Evolutionary conservation across 1,140 invertebrate species (phyloP).

Genomic region (Streblospio benedicti): DNA sequence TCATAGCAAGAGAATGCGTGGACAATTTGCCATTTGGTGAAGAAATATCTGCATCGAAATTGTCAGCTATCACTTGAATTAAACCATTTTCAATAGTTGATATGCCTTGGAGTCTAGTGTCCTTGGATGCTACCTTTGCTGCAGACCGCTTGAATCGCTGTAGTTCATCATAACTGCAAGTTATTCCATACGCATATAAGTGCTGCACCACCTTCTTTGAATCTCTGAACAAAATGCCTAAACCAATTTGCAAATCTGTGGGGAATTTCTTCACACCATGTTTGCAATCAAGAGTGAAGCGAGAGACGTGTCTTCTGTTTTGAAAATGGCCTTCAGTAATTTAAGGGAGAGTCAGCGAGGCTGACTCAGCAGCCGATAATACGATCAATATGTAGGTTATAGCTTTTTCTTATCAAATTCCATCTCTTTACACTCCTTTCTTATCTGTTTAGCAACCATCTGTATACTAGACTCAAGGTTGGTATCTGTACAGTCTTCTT

Average conservation of each 20-base stretch:
- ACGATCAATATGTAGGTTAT: background rate
- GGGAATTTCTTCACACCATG: background rate
- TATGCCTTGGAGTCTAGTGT: background rate
- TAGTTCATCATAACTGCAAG: background rate
- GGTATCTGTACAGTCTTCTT: background rate
- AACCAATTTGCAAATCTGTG: background rate
- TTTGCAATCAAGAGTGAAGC: background rate
- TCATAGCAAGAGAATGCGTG: background rate
- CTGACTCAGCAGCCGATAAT: background rate
- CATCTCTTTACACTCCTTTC: background rate
- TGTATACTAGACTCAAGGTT: too few relatives aligned
- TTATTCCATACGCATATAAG: background rate
- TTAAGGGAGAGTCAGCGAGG: background rate
- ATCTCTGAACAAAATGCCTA: background rate
- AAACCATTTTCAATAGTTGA: background rate
- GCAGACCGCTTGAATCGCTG: background rate
- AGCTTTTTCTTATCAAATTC: background rate
- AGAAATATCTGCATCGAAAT: constrained; percentile 3
- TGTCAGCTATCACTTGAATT: background rate
- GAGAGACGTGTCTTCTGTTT: background rate
- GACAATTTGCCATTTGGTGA: constrained; percentile 1
- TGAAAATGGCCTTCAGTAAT: background rate
- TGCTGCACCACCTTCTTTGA: background rate
- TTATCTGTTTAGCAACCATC: background rate
- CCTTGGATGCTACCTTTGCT: background rate